Percentiles rank a stretch among this genome's conserved stretches.
phyloP scores from a whole-genome alignment of 64 coral and sea anemone genomes.

The Pocillopora verrucosa region DNA sequence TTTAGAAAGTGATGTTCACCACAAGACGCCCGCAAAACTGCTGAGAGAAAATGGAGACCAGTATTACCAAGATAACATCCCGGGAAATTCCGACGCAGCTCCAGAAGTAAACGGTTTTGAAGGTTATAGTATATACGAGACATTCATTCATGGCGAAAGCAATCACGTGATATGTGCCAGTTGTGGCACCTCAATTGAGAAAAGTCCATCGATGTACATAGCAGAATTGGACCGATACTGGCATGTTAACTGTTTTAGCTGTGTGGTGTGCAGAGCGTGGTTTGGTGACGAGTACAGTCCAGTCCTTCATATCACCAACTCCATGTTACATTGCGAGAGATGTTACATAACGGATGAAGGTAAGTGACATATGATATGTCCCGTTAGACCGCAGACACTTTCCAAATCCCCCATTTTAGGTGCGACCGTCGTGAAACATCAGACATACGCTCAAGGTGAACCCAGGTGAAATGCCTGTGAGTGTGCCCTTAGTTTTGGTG shows the following conservation, averaged over 20 bases:
- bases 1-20: background rate
- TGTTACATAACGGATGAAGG: slow-evolving; percentile 69
- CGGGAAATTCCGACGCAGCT: background rate
- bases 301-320: slow-evolving; percentile 44
- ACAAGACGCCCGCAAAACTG: background rate
- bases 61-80: background rate
- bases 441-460: too few relatives aligned
- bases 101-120: slow-evolving; percentile 36
- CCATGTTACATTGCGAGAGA: slow-evolving; percentile 65
- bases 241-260: slow-evolving; percentile 59
- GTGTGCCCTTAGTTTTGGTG: too few relatives aligned
- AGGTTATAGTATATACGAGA: slow-evolving; percentile 59
- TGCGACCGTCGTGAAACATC: too few relatives aligned
- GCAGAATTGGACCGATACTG: slow-evolving; percentile 61
- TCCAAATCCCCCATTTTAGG: too few relatives aligned
- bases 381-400: background rate
- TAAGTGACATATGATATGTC: background rate
- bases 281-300: slow-evolving; percentile 59
- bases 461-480: too few relatives aligned
- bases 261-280: slow-evolving; percentile 59
- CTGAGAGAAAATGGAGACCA: background rate
- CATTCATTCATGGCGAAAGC: slow-evolving; percentile 55
- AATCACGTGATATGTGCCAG: slow-evolving; percentile 43
- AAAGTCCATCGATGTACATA: slow-evolving; percentile 47
- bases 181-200: slow-evolving; percentile 53